These are phyloP conservation scores for Leucoraja erinaceus DNA, from an alignment of 2,113 vertebrate species.

Conservation along the genomic window DNA sequence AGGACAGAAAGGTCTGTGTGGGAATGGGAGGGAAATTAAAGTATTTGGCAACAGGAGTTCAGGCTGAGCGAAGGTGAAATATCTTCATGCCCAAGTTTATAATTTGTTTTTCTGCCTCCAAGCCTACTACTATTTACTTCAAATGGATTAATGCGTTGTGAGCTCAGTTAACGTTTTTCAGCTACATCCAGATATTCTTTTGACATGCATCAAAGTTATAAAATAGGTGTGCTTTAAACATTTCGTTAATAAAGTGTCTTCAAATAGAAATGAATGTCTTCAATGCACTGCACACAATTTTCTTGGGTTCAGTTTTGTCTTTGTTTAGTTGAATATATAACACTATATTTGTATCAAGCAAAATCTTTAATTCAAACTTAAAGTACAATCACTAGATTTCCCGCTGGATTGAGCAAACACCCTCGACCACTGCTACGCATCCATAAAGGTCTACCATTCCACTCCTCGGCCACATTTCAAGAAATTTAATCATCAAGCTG, in stretches of 20 bases:
- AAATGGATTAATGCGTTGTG: not conserved
- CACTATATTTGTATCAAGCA: not conserved
- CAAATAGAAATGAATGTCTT: not conserved
- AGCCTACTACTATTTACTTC: no score
- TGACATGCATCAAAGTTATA: not conserved
- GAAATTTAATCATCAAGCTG: no score
- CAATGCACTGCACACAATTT: not conserved
- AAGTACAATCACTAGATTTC: not conserved
- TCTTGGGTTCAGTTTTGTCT: not conserved
- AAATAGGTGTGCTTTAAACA: not conserved
- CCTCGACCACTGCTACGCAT: no score
- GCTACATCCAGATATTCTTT: not conserved
- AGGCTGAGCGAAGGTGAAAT: no score
- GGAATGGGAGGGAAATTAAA: no score
- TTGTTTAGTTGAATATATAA: not conserved
- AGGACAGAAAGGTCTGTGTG: no score
- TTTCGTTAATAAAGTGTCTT: not conserved
- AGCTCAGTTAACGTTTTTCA: no score
- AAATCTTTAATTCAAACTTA: not conserved
- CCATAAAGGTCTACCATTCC: no score
- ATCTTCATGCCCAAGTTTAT: not conserved
- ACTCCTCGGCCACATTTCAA: no score
- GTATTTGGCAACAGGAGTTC: no score
- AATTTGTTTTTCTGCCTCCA: not conserved
- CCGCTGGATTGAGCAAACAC: no score